Percentiles rank a stretch among this genome's conserved stretches.
Conservation (phyloP, 2,113 vertebrate species). For the Amblyopsis rosae region DNA sequence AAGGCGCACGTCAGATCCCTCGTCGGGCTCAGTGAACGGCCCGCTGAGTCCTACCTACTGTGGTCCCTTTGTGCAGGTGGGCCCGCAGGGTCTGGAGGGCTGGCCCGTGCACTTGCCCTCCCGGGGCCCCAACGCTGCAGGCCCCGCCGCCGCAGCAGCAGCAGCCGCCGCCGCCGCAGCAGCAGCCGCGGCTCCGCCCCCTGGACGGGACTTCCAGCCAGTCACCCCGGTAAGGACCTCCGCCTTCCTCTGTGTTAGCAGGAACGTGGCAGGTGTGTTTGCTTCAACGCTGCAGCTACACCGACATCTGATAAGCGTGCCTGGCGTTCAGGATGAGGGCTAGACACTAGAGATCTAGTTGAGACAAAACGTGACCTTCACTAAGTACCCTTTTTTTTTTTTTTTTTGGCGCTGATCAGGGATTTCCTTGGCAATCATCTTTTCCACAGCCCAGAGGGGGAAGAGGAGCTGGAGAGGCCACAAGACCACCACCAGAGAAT, state of each 20-base stretch:
- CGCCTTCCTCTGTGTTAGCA: slow-evolving; percentile 36
- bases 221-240: slow-evolving; percentile 74
- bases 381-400: slow-evolving; percentile 13
- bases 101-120: slow-evolving; percentile 91
- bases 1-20: slow-evolving; percentile 82
- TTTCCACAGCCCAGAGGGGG: slow-evolving; percentile 82
- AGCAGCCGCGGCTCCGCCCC: slow-evolving; percentile 56
- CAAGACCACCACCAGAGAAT: slow-evolving; percentile 82
- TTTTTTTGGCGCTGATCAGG: slow-evolving; percentile 62
- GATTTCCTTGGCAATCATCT: slow-evolving; percentile 87
- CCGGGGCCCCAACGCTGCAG: slow-evolving; percentile 77
- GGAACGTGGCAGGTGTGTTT: slow-evolving; percentile 19
- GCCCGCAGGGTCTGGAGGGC: slow-evolving; percentile 85
- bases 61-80: slow-evolving; percentile 84
- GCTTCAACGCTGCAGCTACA: slow-evolving; percentile 14
- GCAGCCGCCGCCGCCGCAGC: slow-evolving; percentile 17
- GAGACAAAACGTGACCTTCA: background rate
- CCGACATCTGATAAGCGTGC: background rate
- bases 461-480: slow-evolving; percentile 76
- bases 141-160: slow-evolving; percentile 33
- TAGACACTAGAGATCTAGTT: slow-evolving; percentile 14
- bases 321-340: slow-evolving; percentile 22
- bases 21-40: slow-evolving; percentile 72
- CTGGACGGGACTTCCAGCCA: slow-evolving; percentile 83
- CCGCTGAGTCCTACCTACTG: slow-evolving; percentile 87